These are phyloP conservation scores for Nothocercus nigrocapillus DNA, from an alignment of 2,113 vertebrate species.

Conservation along the genomic window DNA sequence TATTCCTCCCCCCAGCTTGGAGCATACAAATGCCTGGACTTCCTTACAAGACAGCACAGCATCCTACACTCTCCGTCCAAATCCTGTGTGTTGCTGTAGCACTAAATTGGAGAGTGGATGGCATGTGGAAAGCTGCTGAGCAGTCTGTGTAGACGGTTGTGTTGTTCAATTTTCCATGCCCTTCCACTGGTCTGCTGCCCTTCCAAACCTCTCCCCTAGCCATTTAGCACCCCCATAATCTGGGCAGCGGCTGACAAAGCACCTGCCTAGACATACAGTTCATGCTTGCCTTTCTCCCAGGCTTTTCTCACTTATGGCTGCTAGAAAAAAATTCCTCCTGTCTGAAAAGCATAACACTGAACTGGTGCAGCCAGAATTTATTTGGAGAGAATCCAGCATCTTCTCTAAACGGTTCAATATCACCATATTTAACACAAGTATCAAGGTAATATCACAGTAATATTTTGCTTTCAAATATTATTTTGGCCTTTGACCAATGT, in stretches of 20 bases:
- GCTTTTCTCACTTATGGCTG: background rate
- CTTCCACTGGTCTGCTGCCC: background rate
- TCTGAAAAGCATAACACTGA: constrained; percentile 39
- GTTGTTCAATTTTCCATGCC: background rate
- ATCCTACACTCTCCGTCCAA: background rate
- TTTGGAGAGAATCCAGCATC: constrained; percentile 42
- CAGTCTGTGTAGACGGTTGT: fast-evolving
- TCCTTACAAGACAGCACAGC: background rate
- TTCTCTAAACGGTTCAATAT: constrained; percentile 71
- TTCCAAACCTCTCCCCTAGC: background rate
- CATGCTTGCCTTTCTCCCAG: background rate
- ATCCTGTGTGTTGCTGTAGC: background rate
- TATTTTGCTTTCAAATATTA: constrained; percentile 64
- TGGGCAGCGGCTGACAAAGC: background rate
- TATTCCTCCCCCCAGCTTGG: background rate
- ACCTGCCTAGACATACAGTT: background rate
- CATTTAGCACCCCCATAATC: background rate
- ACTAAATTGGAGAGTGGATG: fast-evolving
- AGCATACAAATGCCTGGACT: background rate
- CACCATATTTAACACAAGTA: constrained; percentile 45
- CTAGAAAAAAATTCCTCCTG: background rate
- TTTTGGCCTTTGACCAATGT: constrained; percentile 58
- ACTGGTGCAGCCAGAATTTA: constrained; percentile 30
- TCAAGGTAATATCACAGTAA: constrained; percentile 2
- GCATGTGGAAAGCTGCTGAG: background rate